Evolutionary conservation across 2,797 vertebrate species (phyloP).

Genomic region (Cossypha niveicapilla): DNA sequence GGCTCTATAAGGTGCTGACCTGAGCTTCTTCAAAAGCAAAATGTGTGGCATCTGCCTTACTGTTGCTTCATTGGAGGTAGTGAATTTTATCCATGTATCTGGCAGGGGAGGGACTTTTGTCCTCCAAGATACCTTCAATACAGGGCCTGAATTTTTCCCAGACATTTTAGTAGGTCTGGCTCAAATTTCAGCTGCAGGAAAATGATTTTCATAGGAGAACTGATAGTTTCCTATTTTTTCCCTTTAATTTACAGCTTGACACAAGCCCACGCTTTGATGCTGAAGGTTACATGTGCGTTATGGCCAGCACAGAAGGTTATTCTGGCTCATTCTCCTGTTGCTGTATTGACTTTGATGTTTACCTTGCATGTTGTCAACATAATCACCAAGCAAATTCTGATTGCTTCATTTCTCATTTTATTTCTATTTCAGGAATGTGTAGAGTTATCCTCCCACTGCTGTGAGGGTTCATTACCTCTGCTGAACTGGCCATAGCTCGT

Average conservation of each 20-base stretch:
- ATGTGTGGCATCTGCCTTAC: neutral
- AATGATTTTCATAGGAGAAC: neutral
- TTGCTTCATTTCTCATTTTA: neutral
- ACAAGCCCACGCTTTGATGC: neutral
- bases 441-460: neutral
- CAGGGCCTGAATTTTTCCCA: neutral
- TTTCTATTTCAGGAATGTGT: neutral
- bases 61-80: neutral
- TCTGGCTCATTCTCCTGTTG: neutral
- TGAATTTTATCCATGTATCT: neutral
- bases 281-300: neutral
- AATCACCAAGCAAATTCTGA: neutral
- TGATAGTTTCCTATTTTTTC: neutral
- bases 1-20: neutral
- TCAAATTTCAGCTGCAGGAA: neutral
- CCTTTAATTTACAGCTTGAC: neutral
- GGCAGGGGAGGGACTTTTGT: neutral
- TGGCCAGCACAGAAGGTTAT: neutral
- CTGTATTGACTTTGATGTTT: neutral
- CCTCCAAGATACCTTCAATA: neutral
- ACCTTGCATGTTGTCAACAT: neutral
- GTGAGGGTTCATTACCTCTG: neutral
- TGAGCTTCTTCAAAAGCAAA: neutral
- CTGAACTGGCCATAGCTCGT: neutral
- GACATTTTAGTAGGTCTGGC: neutral